Percentiles rank a stretch among this genome's conserved stretches.
Evolutionary conservation across 2,113 vertebrate species (phyloP).

Genomic region (Chionis minor): DNA sequence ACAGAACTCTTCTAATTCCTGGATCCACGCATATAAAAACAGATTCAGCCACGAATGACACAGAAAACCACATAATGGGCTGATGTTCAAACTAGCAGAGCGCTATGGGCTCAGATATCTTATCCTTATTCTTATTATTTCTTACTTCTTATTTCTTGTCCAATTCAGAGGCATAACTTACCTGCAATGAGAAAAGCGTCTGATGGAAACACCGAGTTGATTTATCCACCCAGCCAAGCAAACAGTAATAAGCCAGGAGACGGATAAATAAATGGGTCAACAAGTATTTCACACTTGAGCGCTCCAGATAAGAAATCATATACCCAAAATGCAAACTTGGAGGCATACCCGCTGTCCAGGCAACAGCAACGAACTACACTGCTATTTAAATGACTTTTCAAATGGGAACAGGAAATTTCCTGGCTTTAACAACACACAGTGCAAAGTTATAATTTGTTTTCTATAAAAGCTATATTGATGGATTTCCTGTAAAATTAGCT

Average conservation of each 20-base stretch:
- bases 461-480: not conserved
- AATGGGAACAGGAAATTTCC: not conserved
- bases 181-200: not conserved
- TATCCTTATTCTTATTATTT: not conserved
- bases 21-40: accelerated
- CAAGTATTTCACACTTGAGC: not conserved
- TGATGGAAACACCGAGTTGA: not conserved
- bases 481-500: not conserved
- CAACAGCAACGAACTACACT: not conserved
- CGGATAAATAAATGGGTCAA: not conserved
- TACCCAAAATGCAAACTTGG: not conserved
- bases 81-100: not conserved
- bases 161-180: not conserved
- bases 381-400: not conserved
- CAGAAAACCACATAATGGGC: accelerated
- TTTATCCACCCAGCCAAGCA: not conserved
- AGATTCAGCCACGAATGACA: not conserved
- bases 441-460: not conserved
- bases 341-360: not conserved
- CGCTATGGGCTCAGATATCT: not conserved
- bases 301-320: not conserved
- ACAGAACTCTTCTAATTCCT: not conserved
- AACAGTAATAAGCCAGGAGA: not conserved
- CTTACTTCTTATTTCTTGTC: not conserved
- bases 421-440: not conserved